Conservation (phyloP, 2,888 invertebrate genomes). For the Idaea straminata region DNA sequence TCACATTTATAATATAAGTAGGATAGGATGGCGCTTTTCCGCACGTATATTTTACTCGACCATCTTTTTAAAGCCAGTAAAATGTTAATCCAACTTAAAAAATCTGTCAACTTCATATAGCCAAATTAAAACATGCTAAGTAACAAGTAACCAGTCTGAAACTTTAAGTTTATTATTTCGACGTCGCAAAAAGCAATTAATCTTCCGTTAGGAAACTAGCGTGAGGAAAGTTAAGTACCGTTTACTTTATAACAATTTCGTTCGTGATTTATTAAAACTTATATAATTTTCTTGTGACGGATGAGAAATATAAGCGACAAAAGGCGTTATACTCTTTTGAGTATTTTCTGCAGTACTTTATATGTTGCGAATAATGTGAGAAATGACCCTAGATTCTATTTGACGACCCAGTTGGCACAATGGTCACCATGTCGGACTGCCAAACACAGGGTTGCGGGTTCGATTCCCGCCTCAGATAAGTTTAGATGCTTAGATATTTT, state of each 20-base stretch:
- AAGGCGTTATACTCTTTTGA: too few relatives aligned
- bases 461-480: too few relatives aligned
- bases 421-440: too few relatives aligned
- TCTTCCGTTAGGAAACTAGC: slow-evolving; percentile 16
- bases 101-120: not conserved
- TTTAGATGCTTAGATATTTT: too few relatives aligned
- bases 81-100: not conserved
- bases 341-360: too few relatives aligned
- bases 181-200: slow-evolving; percentile 16
- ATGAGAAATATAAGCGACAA: not conserved
- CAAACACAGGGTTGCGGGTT: too few relatives aligned
- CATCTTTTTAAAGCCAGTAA: not conserved
- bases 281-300: not conserved
- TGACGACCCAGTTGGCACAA: too few relatives aligned
- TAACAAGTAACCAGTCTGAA: not conserved
- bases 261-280: slow-evolving; percentile 11
- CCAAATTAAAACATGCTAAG: slow-evolving; percentile 1
- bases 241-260: slow-evolving; percentile 18
- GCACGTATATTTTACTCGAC: too few relatives aligned
- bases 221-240: slow-evolving; percentile 16
- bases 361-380: too few relatives aligned
- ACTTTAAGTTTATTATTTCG: not conserved
- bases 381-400: too few relatives aligned
- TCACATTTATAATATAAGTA: too few relatives aligned
- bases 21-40: too few relatives aligned